Base-by-base conservation (phyloP, 2,797 vertebrate genomes). In the Kryptopterus vitreolus region DNA sequence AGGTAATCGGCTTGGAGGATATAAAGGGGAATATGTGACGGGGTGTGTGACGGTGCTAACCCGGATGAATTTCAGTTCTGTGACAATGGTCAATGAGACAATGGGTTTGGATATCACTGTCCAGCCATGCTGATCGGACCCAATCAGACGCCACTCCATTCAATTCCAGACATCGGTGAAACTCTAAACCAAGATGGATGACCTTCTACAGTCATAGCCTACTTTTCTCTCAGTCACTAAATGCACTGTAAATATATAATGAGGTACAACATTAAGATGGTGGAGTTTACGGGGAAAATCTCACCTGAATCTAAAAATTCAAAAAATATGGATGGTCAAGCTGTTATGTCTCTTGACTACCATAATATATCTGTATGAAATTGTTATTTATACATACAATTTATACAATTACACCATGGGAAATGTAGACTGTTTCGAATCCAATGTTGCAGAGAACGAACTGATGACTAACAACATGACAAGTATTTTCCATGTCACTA, bases 401-500 rank as follows among this genome's bases (percentile, higher is more conserved):
- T 43, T 10, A 46, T 26, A 68, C 71, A 43, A 15, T 43, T 61
- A 29, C 18, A 46, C 5, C 38, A 29, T 31, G 38, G 16, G 58
- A 61, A 43, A 62, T 59, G 20, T 13, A 78, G 53, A 24, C 16
- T 3, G 18, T n/a, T 38, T 48, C 13, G 57, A 35, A 62, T 24
- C 48, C 24, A 31, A 4, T 29, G 31, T 48, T 43, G 9, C 53
- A 69, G 18, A 35, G 29, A 20, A 4, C 38, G 46, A 22, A 66
- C 46, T 29, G 6, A 20, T 58, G 16, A 46, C 38, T 46, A 68
- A 18, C 63, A 57, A 43, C 18, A 69, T 22, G 16, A 58, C 15
- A 24, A 50, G 8, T 12, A 52, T n/a, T 76, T 61, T 62, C 65
- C 57, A 69, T 61, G 29, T 81, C 26, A 76, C 26, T 69, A 15